Evolutionary conservation across 2,888 invertebrate species (phyloP).

Genomic region (Drosophila ustulata): DNA sequence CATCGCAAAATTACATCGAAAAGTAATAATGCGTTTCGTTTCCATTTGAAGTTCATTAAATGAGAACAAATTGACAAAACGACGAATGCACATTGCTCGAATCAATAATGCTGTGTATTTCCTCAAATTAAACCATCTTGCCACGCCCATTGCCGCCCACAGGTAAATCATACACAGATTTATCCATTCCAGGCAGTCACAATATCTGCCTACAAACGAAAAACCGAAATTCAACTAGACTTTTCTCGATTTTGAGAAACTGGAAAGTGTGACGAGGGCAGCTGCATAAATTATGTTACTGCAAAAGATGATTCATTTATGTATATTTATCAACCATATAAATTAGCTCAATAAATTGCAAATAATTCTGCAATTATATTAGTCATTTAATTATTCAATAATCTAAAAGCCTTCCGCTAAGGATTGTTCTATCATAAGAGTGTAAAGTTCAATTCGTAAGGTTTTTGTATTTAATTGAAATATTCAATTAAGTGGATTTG

Average conservation of each 20-base stretch:
- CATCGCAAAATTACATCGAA: neutral
- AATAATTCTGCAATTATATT: no score
- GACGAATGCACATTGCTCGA: neutral
- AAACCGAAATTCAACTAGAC: neutral
- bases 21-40: neutral
- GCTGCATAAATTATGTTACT: neutral
- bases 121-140: neutral
- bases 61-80: constrained; percentile 7
- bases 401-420: no score
- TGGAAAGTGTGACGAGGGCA: neutral
- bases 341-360: no score
- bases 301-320: no score
- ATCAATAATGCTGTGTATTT: constrained; percentile 5
- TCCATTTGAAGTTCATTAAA: constrained; percentile 3
- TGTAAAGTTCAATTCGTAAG: no score
- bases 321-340: no score
- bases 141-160: neutral
- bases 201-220: neutral
- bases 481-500: no score
- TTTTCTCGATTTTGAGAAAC: neutral
- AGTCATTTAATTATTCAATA: no score
- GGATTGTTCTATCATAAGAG: no score
- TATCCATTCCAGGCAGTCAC: neutral
- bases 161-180: neutral
- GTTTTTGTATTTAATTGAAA: no score